Evolutionary conservation across 2,113 vertebrate genomes (phyloP), one percentile per base, ranked within the genome.

Genomic region (Scopus umbretta): DNA sequence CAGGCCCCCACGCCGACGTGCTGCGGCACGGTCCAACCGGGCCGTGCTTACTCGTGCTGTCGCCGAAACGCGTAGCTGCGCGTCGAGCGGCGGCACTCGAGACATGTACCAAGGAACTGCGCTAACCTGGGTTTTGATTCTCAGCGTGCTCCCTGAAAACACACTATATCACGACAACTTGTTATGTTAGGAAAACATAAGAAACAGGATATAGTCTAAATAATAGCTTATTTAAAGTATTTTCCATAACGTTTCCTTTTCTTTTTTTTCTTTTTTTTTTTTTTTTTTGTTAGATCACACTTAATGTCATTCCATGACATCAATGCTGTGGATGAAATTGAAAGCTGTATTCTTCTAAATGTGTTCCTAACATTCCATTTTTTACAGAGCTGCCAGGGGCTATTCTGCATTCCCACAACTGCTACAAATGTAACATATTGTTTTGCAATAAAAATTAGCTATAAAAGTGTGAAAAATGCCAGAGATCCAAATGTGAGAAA

Each of bases 401-500:
- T 94, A 96, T 94, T 95, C 95, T 95, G 94, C 96, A 68, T 94
- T 97, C 97, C 95, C 96, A 72, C 90, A 96, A 97, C 92, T 86
- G 92, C 97, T 96, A 96, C 97, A 97, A 97, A 98, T 74, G 83
- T 94, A 94, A 88, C 32, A 94, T 97, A 97, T 94, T 98, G 97
- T 98, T 98, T 96, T 95, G 97, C 96, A 96, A 97, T 98, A 98
- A 98, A 98, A 97, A 97, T 97, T 97, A 98, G 94, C 97, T 93
- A 98, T 97, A 97, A 98, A 97, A 96, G 96, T 97, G 97, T 98
- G 97, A 98, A 98, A 98, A 98, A 97, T 66, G 94, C 96, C 96
- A 97, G 95, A 95, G 93, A 97, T 88, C 90, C 95, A 97, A 98
- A 97, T 92, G 88, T 93, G 94, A 97, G 96, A 97, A 96, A 84